Percentiles rank a stretch among this genome's conserved stretches.
phyloP scores from a whole-genome alignment of 2,113 vertebrate species.

The Tichodroma muraria region DNA sequence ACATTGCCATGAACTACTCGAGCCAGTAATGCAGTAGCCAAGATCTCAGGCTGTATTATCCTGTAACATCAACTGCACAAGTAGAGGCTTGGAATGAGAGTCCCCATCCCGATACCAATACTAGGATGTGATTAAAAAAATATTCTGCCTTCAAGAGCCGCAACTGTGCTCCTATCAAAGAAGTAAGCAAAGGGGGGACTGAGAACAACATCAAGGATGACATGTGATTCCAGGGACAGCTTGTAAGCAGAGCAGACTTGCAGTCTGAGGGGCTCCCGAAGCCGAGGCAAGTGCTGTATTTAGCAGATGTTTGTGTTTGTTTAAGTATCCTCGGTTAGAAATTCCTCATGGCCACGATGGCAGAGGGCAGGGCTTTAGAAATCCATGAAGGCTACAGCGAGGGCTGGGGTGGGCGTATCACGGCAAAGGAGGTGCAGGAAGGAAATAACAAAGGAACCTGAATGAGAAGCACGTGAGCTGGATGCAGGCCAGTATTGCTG shows the following conservation, averaged over 20 bases:
- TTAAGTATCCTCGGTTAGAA: neutral
- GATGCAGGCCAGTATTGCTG: neutral
- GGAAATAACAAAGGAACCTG: slow-evolving; percentile 12
- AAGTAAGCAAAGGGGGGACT: neutral
- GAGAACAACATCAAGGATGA: neutral
- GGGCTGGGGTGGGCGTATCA: neutral
- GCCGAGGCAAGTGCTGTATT: neutral
- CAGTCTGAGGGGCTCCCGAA: neutral
- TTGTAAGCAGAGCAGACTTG: neutral
- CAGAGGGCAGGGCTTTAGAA: neutral
- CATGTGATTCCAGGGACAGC: neutral
- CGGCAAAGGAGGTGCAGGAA: neutral
- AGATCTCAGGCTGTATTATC: neutral
- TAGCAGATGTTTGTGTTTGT: neutral
- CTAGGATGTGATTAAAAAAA: neutral
- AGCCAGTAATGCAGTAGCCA: neutral
- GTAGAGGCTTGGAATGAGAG: neutral
- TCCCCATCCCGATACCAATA: neutral
- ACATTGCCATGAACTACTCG: neutral
- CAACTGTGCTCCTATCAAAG: accelerated
- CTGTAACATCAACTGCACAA: neutral
- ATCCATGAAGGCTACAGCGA: neutral
- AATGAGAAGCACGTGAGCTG: neutral
- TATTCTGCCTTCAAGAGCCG: neutral
- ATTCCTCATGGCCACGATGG: neutral